Conservation (phyloP, 2,888 invertebrate genomes). For the Melinaea marsaeus region DNA sequence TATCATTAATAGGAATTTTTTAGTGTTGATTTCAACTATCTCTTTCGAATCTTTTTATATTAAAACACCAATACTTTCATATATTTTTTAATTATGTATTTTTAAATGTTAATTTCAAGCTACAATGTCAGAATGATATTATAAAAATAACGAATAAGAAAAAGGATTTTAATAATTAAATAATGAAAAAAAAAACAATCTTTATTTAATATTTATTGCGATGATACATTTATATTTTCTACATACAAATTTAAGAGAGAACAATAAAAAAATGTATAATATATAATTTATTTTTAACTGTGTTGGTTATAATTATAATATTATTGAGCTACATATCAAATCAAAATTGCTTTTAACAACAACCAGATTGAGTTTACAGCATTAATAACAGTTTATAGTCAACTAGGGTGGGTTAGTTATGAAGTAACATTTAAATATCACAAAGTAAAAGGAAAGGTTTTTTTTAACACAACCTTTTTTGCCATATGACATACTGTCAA, state of each 20-base stretch:
- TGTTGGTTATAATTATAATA: conserved; percentile 28
- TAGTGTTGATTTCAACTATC: conserved; percentile 28
- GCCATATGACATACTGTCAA: background rate
- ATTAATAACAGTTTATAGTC: conserved; percentile 36
- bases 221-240: too few relatives aligned
- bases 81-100: background rate
- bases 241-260: background rate
- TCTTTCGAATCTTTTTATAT: background rate
- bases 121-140: too few relatives aligned
- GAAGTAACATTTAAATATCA: conserved; percentile 46
- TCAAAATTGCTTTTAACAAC: conserved; percentile 39
- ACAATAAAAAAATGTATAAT: background rate
- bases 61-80: background rate
- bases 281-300: background rate
- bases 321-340: conserved; percentile 66
- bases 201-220: too few relatives aligned
- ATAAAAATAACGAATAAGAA: too few relatives aligned
- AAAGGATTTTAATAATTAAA: too few relatives aligned
- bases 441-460: conserved; percentile 29
- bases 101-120: too few relatives aligned
- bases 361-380: conserved; percentile 43
- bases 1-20: conserved; percentile 34
- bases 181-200: too few relatives aligned
- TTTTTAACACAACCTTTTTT: conserved; percentile 1
- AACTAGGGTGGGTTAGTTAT: conserved; percentile 35